Evolutionary conservation across 2,797 vertebrate genomes (phyloP), one percentile per base, ranked within the genome.

Genomic region (Epinephelus malabaricus): DNA sequence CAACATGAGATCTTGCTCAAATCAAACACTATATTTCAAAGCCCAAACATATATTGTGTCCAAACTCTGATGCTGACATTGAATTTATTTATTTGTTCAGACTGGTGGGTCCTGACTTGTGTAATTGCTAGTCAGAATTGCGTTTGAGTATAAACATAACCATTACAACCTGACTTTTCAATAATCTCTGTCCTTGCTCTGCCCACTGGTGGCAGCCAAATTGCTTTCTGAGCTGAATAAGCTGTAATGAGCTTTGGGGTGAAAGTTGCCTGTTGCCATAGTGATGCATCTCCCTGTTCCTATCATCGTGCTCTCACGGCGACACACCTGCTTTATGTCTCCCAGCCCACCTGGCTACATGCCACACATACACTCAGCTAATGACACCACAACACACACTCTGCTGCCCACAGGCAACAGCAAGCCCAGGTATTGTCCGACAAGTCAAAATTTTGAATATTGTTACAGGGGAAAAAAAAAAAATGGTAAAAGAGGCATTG

Each of bases 181-280:
- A 43, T 12, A 43, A 43, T 43, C 9, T 43, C 21, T 19, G 62
- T 49, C 25, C 45, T 49, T 49, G 23, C 62, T 64, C 62, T 50
- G 46, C 25, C 30, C 46, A n/a, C 46, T 25, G 25, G 25, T 12
- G 15, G n/a, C 38, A 68, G 65, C 21, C n/a, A 25, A 68, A 68
- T 68, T 68, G 50, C 38, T 68, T 55, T 45, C 21, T 21, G 18
- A 55, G 65, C 38, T 18, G n/a, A 68, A 68, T 43, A 54, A 25
- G 51, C 21, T 25, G 21, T 53, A 67, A 67, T 43, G 65, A 68
- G 51, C 15, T 68, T 34, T 55, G 54, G 40, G 53, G 40, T 23
- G 8, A 53, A 53, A 40, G 64, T 67, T 67, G 50, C 34, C 15
- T 43, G 65, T 67, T 67, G 53, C 67, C 67, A 69, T 69, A 56